These are phyloP conservation scores for Cheilosia vernalis DNA, from an alignment of 2,888 invertebrate genomes.

Conservation along the genomic window DNA sequence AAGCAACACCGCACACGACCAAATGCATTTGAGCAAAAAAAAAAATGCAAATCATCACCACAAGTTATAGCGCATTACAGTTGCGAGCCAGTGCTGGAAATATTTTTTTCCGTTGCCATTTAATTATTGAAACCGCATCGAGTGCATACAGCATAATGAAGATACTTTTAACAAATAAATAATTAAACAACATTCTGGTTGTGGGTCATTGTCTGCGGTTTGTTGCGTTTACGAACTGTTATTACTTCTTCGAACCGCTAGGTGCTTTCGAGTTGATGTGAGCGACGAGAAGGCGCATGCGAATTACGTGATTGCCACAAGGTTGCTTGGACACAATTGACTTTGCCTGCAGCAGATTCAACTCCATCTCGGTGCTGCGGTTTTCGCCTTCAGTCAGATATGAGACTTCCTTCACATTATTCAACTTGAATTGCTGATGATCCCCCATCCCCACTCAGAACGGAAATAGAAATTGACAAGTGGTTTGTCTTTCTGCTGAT, in stretches of 20 bases:
- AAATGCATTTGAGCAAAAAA: conserved; percentile 45
- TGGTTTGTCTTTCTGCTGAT: background rate
- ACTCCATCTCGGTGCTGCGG: background rate
- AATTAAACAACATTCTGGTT: conserved; percentile 25
- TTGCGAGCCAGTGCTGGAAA: background rate
- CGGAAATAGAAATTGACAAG: conserved; percentile 7
- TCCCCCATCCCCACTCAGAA: background rate
- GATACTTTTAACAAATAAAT: background rate
- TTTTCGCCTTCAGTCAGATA: background rate
- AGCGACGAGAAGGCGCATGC: conserved; percentile 4
- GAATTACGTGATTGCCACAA: conserved; percentile 16
- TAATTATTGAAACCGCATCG: conserved; percentile 32
- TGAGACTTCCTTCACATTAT: conserved; percentile 8
- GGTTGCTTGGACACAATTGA: conserved; percentile 7
- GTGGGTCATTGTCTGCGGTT: conserved; percentile 71
- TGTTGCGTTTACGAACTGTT: conserved; percentile 44
- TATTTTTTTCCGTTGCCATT: background rate
- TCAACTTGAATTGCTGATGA: background rate
- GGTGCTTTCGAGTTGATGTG: background rate
- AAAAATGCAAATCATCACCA: conserved; percentile 7
- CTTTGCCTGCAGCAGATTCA: background rate
- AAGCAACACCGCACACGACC: conserved; percentile 39
- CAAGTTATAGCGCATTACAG: conserved; percentile 10
- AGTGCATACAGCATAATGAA: conserved; percentile 33
- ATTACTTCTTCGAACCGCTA: background rate